Conservation (phyloP, 1,140 invertebrate species). For the Diploscapter pachys region DNA sequence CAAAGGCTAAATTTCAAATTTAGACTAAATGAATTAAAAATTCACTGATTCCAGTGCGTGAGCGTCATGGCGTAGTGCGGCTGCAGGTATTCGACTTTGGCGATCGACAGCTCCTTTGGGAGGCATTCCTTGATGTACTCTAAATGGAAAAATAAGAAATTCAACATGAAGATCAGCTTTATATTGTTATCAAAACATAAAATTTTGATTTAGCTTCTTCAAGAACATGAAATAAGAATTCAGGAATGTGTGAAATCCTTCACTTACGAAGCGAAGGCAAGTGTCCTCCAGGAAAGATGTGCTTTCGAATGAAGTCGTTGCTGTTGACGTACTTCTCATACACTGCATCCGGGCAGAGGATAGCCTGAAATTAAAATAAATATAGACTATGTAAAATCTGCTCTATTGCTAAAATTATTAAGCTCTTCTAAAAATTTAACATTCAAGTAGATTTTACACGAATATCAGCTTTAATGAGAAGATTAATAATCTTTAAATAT, state of each 20-base stretch:
- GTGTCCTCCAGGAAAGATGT: conserved; percentile 50
- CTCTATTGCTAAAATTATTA: background rate
- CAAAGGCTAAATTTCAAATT: too few species aligned
- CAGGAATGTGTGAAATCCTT: background rate
- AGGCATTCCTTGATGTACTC: too few species aligned
- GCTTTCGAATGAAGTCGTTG: conserved; percentile 48
- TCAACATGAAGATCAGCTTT: too few species aligned
- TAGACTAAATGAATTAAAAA: too few species aligned
- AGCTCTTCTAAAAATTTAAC: background rate
- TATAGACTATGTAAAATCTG: background rate
- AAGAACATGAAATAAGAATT: conserved; percentile 9
- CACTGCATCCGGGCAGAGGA: conserved; percentile 42
- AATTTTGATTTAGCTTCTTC: background rate
- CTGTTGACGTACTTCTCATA: conserved; percentile 43
- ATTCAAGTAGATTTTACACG: conserved; percentile 8
- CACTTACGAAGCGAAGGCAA: conserved; percentile 36
- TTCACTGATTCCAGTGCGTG: too few species aligned
- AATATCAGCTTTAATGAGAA: background rate
- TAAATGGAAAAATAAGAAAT: too few species aligned
- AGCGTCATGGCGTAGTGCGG: too few species aligned
- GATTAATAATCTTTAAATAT: conserved; percentile 10
- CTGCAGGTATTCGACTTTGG: too few species aligned
- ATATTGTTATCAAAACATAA: background rate
- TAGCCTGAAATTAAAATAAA: conserved; percentile 34
- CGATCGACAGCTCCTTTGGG: too few species aligned